phyloP scores from a whole-genome alignment of 2,888 invertebrate genomes.

The Lepidonotus clava region DNA sequence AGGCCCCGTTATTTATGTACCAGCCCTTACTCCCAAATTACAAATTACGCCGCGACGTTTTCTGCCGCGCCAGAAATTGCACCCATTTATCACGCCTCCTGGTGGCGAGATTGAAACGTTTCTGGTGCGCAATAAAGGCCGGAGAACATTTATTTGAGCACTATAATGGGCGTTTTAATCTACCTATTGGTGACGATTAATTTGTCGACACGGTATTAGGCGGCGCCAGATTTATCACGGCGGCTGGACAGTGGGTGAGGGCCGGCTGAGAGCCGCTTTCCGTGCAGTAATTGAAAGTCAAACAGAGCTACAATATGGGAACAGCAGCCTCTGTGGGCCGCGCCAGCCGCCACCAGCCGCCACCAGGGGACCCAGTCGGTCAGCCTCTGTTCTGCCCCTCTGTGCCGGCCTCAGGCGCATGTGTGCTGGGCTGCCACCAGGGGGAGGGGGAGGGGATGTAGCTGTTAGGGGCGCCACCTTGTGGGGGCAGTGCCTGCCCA shows the following conservation, averaged over 20 bases:
- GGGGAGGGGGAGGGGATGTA: too few relatives aligned
- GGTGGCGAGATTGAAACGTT: slow-evolving; percentile 52
- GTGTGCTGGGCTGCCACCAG: too few relatives aligned
- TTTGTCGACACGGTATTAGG: slow-evolving; percentile 51
- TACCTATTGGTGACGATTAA: slow-evolving; percentile 52
- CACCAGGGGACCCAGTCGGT: too few relatives aligned
- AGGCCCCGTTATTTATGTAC: slow-evolving; percentile 46
- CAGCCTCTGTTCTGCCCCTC: too few relatives aligned
- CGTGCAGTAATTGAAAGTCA: slow-evolving; percentile 50
- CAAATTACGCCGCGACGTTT: slow-evolving; percentile 34
- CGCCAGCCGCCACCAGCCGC: not conserved
- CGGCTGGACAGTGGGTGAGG: slow-evolving; percentile 9
- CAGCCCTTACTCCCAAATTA: slow-evolving; percentile 6
- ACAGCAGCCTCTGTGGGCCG: slow-evolving; percentile 12
- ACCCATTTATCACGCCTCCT: slow-evolving; percentile 27
- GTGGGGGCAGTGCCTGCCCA: too few relatives aligned
- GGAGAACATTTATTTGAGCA: slow-evolving; percentile 50
- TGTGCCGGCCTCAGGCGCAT: too few relatives aligned
- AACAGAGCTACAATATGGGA: slow-evolving; percentile 51
- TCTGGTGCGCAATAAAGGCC: slow-evolving; percentile 34
- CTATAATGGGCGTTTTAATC: slow-evolving; percentile 54
- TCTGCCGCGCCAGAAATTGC: slow-evolving; percentile 44
- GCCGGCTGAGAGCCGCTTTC: not conserved
- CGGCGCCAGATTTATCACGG: slow-evolving; percentile 45
- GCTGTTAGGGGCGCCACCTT: not conserved